These are phyloP conservation scores for Hermatobates lingyangjiaoensis DNA, from an alignment of 1,140 invertebrate genomes.

Conservation along the genomic window DNA sequence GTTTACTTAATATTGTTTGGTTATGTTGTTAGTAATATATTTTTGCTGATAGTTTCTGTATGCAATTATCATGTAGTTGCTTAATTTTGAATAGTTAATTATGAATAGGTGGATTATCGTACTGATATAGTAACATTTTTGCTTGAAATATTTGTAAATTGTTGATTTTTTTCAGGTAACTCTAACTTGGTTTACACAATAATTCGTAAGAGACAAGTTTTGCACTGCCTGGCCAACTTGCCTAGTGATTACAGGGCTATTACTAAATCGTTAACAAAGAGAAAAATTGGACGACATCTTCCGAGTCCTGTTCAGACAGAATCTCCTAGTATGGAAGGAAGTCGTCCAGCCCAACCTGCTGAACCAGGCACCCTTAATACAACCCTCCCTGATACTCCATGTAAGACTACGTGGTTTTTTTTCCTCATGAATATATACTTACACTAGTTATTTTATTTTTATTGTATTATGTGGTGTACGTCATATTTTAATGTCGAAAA, in stretches of 20 bases:
- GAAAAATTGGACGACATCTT: conserved; percentile 26
- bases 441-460: too few species aligned
- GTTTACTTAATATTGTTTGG: too few species aligned
- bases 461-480: too few species aligned
- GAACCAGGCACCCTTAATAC: conserved; percentile 79
- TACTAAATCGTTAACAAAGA: conserved; percentile 56
- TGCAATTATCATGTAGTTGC: too few species aligned
- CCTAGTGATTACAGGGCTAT: conserved; percentile 82
- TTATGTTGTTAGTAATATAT: too few species aligned
- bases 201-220: conserved; percentile 91
- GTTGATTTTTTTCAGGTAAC: conserved; percentile 46
- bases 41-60: too few species aligned
- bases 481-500: too few species aligned
- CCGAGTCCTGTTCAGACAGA: conserved; percentile 23
- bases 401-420: too few species aligned
- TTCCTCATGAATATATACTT: too few species aligned
- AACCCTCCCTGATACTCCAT: conserved; percentile 70
- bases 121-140: too few species aligned
- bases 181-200: conserved; percentile 98
- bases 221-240: conserved; percentile 88
- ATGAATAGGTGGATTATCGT: too few species aligned
- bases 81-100: too few species aligned
- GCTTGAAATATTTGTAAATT: conserved; percentile 4
- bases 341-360: conserved; percentile 65
- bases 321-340: conserved; percentile 54